Percentiles rank a stretch among this genome's conserved stretches.
These are phyloP conservation scores for Trichacis sp. DNA, from an alignment of 2,888 invertebrate species.

Conservation along the genomic window DNA sequence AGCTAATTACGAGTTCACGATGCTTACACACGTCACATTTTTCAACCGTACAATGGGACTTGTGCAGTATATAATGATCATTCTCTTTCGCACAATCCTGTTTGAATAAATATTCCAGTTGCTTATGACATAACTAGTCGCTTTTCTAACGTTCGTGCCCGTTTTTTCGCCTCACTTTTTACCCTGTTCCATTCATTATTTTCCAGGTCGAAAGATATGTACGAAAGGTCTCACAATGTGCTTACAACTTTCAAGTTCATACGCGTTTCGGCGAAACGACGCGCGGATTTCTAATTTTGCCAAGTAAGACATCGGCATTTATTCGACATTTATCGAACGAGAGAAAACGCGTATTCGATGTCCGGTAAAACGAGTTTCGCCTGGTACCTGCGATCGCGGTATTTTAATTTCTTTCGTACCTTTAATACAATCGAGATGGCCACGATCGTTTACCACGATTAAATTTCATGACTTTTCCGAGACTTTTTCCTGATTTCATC, in stretches of 20 bases:
- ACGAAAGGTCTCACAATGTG: background rate
- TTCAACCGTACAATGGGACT: conserved; percentile 21
- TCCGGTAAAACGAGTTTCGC: conserved; percentile 39
- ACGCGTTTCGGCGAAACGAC: conserved; percentile 31
- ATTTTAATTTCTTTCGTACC: conserved; percentile 16
- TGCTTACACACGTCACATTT: conserved; percentile 27
- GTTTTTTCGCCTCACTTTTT: background rate
- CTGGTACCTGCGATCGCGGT: conserved; percentile 30
- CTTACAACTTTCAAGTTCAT: conserved; percentile 33
- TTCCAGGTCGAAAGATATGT: background rate
- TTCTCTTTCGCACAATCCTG: conserved; percentile 33
- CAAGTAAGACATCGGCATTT: conserved; percentile 29
- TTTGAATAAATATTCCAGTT: conserved; percentile 26
- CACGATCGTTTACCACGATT: no score
- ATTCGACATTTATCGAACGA: conserved; percentile 36
- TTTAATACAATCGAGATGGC: background rate
- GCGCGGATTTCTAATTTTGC: conserved; percentile 31
- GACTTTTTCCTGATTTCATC: no score
- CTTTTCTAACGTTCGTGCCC: conserved; percentile 12
- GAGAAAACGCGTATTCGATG: conserved; percentile 38
- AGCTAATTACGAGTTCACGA: conserved; percentile 18
- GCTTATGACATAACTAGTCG: conserved; percentile 17
- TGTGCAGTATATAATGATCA: conserved; percentile 32
- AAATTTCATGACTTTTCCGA: no score
- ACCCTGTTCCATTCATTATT: background rate